A percentile compares a stretch with the other conserved stretches of the same genome.
These are phyloP conservation scores for Falco peregrinus DNA, from an alignment of 2,797 vertebrate genomes.

Conservation along the genomic window DNA sequence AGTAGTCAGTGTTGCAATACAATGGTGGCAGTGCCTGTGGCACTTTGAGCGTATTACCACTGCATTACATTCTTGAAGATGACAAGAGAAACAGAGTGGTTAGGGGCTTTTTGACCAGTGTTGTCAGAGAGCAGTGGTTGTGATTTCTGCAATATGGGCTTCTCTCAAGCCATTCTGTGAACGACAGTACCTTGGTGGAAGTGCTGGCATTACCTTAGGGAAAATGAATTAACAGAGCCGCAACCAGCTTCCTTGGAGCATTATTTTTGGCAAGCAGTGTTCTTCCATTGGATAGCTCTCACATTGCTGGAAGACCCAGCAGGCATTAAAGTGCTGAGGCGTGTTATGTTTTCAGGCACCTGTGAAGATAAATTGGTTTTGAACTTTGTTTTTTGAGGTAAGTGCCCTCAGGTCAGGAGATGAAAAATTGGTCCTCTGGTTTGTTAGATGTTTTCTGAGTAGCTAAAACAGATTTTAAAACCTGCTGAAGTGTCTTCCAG, in stretches of 20 bases:
- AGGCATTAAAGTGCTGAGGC: neutral
- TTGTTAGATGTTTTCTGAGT: neutral
- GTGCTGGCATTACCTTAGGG: neutral
- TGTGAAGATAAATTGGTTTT: neutral
- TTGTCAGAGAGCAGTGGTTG: neutral
- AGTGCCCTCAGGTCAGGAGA: neutral
- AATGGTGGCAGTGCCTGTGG: neutral
- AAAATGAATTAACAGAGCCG: neutral
- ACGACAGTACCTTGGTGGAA: neutral
- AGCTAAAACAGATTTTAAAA: neutral
- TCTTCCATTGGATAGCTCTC: neutral
- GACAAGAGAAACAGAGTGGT: neutral
- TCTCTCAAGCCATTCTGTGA: neutral
- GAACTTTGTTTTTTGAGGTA: neutral
- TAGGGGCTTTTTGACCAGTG: neutral
- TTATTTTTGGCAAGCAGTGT: neutral
- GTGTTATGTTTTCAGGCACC: neutral
- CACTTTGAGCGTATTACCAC: neutral
- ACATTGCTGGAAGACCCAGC: neutral
- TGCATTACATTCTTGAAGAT: neutral
- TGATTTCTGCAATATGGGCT: neutral
- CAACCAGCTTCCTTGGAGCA: neutral
- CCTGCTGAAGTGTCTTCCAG: neutral
- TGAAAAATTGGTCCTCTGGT: neutral
- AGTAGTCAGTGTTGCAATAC: neutral